Conservation (phyloP, 2,888 invertebrate genomes). For the Tinea semifulvella region DNA sequence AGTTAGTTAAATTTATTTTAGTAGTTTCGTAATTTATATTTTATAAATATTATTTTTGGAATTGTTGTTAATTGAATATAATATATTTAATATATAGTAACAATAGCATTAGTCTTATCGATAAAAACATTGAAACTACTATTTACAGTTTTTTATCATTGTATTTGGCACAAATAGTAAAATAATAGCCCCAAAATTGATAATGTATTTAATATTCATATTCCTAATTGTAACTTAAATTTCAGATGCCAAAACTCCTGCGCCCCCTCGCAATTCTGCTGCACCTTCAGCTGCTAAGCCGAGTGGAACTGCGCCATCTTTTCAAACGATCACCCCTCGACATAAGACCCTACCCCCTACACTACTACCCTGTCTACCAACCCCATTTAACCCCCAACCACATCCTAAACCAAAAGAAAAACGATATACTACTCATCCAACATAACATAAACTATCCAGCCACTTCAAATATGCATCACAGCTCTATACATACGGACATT, state of each 20-base stretch:
- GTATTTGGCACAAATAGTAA: background rate
- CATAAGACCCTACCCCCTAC: background rate
- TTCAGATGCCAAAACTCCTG: constrained; percentile 18
- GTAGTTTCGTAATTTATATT: too few relatives aligned
- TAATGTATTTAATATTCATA: background rate
- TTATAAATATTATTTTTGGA: too few relatives aligned
- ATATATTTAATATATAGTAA: too few relatives aligned
- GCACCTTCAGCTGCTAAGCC: background rate
- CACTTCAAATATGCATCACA: constrained; percentile 32
- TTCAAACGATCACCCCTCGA: constrained; percentile 11
- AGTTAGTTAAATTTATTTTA: too few relatives aligned
- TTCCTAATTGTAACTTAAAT: background rate
- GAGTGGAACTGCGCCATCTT: background rate
- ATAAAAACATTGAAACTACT: too few relatives aligned
- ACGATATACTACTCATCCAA: constrained; percentile 2
- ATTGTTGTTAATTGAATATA: too few relatives aligned
- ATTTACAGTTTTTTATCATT: too few relatives aligned
- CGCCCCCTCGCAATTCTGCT: background rate
- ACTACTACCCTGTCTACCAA: background rate
- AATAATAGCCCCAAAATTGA: background rate
- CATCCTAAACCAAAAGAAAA: constrained; percentile 11
- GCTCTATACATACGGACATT: constrained; percentile 26
- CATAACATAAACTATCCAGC: background rate
- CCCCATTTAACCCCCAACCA: background rate
- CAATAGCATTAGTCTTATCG: too few relatives aligned